Evolutionary conservation across 1,140 invertebrate species (phyloP), one percentile per base, ranked within the genome.

Genomic region (Frieseomelitta varia): DNA sequence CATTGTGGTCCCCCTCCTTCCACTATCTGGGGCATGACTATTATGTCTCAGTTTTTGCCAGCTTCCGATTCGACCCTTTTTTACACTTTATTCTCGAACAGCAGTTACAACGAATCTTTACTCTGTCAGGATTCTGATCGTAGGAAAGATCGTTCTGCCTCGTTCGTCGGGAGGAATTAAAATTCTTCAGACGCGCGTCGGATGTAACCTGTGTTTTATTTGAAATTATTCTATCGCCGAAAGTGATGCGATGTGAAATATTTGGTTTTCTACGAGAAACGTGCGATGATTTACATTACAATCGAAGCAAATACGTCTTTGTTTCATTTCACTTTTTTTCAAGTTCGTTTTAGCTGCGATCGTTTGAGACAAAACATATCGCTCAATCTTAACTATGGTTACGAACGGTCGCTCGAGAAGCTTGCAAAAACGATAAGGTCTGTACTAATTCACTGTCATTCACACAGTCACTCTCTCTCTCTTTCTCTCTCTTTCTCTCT

Each of bases 1-100:
- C 92, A 93, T 92, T 93, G 91, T 93, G 92, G 92, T 90, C 83
- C 92, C 91, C 81, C 88, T 93, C 88, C 86, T 91, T 92, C 92
- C 88, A 92, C 88, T 92, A 89, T 91, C 85, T 90, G 92, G 88
- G 90, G 88, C 92, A 92, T 91, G 88, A 92, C 86, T 91, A 90
- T 91, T 87, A 89, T 93, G 89, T 92, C 92, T 92, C 92, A 86
- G 88, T 90, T 92, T 92, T 91, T 92, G 92, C 86, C 81, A 87
- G 91, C 85, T 93, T 92, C 87, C 82, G 58, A 72, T 73, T 81
- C 67, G 12, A 47, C 19, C 39, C 39, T 10, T 47, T 47, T 56
- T 24, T n/a, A 55, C 39, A n/a, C 1, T 19, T 51, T 58, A 19
- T 12, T 55, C 1, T 79, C 21, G 6, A 65, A 61, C n/a, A 2